Conservation (phyloP, 2,888 invertebrate species). For the Ectemnius continuus region DNA sequence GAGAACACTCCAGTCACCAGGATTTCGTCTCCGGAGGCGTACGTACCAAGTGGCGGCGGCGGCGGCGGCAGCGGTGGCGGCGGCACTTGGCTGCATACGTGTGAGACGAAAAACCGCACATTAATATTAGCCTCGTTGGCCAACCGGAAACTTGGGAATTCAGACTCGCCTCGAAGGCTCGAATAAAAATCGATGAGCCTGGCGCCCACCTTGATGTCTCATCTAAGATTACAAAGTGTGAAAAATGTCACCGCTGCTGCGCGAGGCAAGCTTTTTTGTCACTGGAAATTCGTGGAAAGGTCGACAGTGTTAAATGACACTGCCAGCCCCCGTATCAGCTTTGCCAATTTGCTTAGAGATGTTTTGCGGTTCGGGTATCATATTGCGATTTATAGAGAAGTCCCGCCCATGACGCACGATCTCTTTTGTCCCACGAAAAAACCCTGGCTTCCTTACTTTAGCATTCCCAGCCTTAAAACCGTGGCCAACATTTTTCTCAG, state of each 20-base stretch:
- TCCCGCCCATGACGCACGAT: conserved; percentile 5
- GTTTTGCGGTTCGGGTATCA: conserved; percentile 20
- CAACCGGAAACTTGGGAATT: conserved; percentile 57
- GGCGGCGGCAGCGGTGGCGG: background rate
- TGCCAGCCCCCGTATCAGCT: conserved; percentile 15
- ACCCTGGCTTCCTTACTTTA: background rate
- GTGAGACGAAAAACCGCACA: conserved; percentile 32
- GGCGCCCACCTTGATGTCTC: conserved; percentile 34
- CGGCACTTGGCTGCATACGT: background rate
- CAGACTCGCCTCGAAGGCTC: conserved; percentile 11
- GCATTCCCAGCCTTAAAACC: background rate
- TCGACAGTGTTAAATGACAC: conserved; percentile 27
- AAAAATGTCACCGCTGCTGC: conserved; percentile 23
- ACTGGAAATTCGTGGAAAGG: conserved; percentile 32
- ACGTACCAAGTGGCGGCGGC: background rate
- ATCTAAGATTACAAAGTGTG: conserved; percentile 13
- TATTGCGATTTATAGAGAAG: conserved; percentile 45
- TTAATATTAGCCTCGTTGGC: conserved; percentile 39
- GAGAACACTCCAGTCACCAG: background rate
- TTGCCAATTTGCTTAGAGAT: conserved; percentile 28
- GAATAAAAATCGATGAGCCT: conserved; percentile 47
- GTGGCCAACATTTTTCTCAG: no score
- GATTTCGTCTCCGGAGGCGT: conserved; percentile 9
- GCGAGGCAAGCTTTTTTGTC: conserved; percentile 14
- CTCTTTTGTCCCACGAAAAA: background rate